Conservation (phyloP, 2,888 invertebrate genomes). For the Drosophila borealis region DNA sequence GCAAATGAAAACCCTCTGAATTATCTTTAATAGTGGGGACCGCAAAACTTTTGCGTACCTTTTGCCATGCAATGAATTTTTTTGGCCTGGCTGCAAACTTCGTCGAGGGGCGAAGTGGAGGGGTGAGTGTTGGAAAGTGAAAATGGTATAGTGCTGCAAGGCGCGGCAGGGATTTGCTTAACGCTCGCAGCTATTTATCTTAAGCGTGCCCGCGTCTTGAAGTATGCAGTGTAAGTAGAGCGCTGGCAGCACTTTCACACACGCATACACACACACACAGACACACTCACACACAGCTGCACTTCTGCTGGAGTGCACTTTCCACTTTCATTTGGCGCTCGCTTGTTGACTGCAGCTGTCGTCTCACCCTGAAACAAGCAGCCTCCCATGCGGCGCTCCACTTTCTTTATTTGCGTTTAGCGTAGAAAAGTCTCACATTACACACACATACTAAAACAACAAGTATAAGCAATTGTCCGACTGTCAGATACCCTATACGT, state of each 20-base stretch:
- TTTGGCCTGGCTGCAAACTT: slow-evolving; percentile 39
- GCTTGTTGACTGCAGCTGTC: slow-evolving; percentile 72
- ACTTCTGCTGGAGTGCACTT: slow-evolving; percentile 69
- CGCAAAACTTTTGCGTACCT: slow-evolving; percentile 37
- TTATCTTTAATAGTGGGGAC: slow-evolving; percentile 28
- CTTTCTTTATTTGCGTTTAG: slow-evolving; percentile 75
- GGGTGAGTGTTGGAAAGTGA: not conserved
- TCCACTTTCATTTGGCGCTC: slow-evolving; percentile 75
- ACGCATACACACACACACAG: slow-evolving; percentile 9
- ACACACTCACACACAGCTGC: slow-evolving; percentile 20
- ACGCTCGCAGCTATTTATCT: slow-evolving; percentile 73
- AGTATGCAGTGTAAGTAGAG: slow-evolving; percentile 68
- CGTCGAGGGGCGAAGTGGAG: not conserved
- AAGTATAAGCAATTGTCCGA: not conserved
- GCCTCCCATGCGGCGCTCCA: slow-evolving; percentile 27
- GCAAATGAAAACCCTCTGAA: slow-evolving; percentile 8
- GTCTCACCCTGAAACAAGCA: not conserved
- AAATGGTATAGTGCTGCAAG: slow-evolving; percentile 13
- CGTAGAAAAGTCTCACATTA: slow-evolving; percentile 63
- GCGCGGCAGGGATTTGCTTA: slow-evolving; percentile 42
- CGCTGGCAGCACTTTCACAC: slow-evolving; percentile 29
- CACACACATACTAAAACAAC: slow-evolving; percentile 27
- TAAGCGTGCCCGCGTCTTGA: slow-evolving; percentile 58
- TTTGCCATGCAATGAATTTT: slow-evolving; percentile 40
- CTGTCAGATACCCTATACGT: not conserved